Evolutionary conservation across 2,797 vertebrate genomes (phyloP).

Genomic region (Dermochelys coriacea): DNA sequence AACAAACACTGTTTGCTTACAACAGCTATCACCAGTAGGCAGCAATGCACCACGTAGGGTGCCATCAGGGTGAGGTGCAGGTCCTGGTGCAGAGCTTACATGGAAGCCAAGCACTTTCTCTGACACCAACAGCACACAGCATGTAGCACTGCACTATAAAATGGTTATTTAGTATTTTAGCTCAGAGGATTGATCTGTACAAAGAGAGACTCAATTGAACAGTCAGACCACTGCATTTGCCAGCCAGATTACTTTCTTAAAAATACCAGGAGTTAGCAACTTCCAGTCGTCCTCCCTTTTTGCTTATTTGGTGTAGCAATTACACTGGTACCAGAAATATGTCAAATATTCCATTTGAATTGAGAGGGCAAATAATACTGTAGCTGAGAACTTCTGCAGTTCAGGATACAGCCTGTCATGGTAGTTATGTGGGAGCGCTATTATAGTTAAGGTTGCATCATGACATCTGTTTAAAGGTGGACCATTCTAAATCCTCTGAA

Average conservation of each 20-base stretch:
- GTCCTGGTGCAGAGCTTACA: background rate
- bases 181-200: background rate
- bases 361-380: background rate
- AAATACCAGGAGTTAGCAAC: rapidly evolving
- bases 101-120: background rate
- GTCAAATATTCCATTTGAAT: background rate
- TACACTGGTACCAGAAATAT: background rate
- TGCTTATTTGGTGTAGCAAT: background rate
- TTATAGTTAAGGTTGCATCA: background rate
- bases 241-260: background rate
- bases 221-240: background rate
- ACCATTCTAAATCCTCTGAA: background rate
- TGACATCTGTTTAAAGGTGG: background rate
- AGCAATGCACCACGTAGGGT: background rate
- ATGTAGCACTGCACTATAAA: background rate
- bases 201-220: background rate
- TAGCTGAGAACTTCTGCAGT: background rate
- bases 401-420: background rate
- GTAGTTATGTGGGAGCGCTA: background rate
- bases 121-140: background rate
- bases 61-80: background rate
- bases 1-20: slow-evolving; percentile 37
- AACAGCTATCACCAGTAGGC: slow-evolving; percentile 16
- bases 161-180: background rate
- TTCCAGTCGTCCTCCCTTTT: background rate